Percentiles rank a stretch among this genome's conserved stretches.
Conservation (phyloP, 2,797 vertebrate genomes). For the Huso huso region DNA sequence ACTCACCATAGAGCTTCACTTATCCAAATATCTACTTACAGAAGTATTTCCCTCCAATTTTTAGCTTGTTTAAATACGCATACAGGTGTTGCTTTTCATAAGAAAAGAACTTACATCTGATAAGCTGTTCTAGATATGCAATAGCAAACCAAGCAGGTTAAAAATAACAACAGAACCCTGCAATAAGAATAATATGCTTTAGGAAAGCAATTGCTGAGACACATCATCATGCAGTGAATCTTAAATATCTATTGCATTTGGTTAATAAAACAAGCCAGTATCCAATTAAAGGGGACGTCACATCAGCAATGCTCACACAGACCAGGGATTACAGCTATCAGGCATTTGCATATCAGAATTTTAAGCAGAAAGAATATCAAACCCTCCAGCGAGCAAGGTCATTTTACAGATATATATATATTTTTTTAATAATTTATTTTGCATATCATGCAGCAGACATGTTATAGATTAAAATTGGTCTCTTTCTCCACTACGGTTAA, state of each 20-base stretch:
- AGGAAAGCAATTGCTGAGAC: background rate
- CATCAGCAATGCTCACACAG: slow-evolving; percentile 23
- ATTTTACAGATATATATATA: slow-evolving; percentile 58
- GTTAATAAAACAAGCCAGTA: background rate
- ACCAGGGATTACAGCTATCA: slow-evolving; percentile 57
- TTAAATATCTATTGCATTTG: background rate
- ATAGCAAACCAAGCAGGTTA: too few relatives aligned
- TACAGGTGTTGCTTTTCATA: too few relatives aligned
- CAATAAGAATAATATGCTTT: too few relatives aligned
- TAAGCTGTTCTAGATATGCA: too few relatives aligned
- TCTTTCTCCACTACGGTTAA: slow-evolving; percentile 7
- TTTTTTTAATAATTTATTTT: slow-evolving; percentile 57
- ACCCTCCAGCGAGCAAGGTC: slow-evolving; percentile 73
- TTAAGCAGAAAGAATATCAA: slow-evolving; percentile 62
- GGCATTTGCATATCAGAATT: slow-evolving; percentile 67
- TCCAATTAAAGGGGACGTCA: slow-evolving; percentile 15
- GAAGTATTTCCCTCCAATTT: too few relatives aligned
- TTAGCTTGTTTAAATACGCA: too few relatives aligned
- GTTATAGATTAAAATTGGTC: slow-evolving; percentile 55
- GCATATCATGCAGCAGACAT: slow-evolving; percentile 61
- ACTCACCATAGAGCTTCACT: too few relatives aligned
- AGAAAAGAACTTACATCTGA: too few relatives aligned
- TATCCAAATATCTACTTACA: too few relatives aligned
- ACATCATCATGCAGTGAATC: background rate
- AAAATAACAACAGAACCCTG: too few relatives aligned